Conservation (phyloP, 2,797 vertebrate genomes). For the Lindbergichthys nudifrons region DNA sequence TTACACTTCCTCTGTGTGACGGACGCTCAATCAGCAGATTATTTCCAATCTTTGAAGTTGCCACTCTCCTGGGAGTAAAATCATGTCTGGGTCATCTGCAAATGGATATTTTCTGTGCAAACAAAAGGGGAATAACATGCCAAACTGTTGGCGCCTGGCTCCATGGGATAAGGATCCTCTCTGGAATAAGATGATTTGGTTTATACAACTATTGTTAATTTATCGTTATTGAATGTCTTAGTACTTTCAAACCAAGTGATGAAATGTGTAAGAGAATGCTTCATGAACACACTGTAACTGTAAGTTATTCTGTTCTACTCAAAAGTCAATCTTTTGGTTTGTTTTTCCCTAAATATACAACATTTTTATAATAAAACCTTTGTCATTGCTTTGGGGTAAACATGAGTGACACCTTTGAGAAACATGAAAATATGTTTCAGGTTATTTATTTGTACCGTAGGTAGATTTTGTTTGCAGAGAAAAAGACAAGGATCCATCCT, state of each 20-base stretch:
- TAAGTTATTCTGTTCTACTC: background rate
- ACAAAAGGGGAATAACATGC: background rate
- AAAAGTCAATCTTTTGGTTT: background rate
- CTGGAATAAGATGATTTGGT: background rate
- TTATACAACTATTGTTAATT: background rate
- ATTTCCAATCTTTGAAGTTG: background rate
- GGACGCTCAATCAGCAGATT: conserved; percentile 24
- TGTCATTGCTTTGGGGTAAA: conserved; percentile 4
- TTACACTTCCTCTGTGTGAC: conserved; percentile 3
- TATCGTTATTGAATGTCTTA: conserved; percentile 16
- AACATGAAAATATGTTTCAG: no score
- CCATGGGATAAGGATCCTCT: background rate
- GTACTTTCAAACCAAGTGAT: background rate
- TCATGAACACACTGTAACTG: background rate
- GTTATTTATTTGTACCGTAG: no score
- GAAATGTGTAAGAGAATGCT: background rate
- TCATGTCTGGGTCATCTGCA: conserved; percentile 2
- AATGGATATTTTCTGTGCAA: conserved; percentile 2
- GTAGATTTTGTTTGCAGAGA: no score
- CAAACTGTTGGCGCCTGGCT: background rate
- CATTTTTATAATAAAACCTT: conserved; percentile 18
- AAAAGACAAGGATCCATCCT: no score
- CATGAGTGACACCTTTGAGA: no score
- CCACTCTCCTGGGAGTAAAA: background rate
- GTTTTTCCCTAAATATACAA: background rate